Conservation (phyloP, 2,888 invertebrate genomes). For the Pheosia tremula region DNA sequence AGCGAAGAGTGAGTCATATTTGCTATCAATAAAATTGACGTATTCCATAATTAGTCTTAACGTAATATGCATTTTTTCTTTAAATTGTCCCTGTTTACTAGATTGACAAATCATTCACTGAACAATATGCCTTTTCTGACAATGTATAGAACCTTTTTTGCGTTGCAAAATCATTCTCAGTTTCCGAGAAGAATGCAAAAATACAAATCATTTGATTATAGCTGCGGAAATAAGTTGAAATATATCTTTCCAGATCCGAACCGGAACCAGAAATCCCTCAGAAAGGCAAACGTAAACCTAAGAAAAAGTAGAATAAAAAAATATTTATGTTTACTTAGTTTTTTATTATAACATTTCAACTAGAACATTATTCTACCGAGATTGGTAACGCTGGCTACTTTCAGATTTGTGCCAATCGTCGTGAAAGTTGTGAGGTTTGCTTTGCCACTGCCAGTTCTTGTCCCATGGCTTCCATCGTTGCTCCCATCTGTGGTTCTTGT, state of each 20-base stretch:
- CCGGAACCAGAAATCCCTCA: constrained; percentile 61
- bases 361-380: constrained; percentile 18
- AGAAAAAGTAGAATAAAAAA: constrained; percentile 47
- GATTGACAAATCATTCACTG: too few relatives aligned
- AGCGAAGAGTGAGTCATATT: constrained; percentile 72
- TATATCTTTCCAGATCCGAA: constrained; percentile 60
- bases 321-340: constrained; percentile 13
- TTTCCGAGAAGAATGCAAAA: too few relatives aligned
- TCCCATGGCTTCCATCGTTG: constrained; percentile 62
- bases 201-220: too few relatives aligned
- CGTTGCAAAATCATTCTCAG: too few relatives aligned
- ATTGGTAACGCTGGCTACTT: constrained; percentile 16
- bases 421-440: constrained; percentile 25
- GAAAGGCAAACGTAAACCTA: constrained; percentile 61
- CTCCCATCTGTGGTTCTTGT: constrained; percentile 51
- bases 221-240: too few relatives aligned
- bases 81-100: too few relatives aligned
- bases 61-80: too few relatives aligned
- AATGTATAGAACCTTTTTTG: too few relatives aligned
- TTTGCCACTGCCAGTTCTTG: constrained; percentile 48
- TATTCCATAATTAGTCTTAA: too few relatives aligned
- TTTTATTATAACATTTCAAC: constrained; percentile 16
- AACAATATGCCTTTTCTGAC: too few relatives aligned
- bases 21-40: not conserved
- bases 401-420: constrained; percentile 29